A percentile compares a stretch with the other conserved stretches of the same genome.
Conservation (phyloP, 2,797 vertebrate species). For the Botia kubotai region DNA sequence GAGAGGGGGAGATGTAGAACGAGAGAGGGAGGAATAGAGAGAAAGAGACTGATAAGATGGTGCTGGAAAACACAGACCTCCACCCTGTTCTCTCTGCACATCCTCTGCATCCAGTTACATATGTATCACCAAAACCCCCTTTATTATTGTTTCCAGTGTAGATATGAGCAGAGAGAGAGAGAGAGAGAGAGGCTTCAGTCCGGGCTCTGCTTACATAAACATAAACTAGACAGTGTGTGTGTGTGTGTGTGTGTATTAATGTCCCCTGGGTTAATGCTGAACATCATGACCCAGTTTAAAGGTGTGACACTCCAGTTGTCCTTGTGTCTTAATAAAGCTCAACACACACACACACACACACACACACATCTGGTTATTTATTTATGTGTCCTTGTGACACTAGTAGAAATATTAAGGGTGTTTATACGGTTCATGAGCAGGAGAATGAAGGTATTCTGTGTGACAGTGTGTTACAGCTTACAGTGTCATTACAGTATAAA, state of each 20-base stretch:
- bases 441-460: constrained; percentile 13
- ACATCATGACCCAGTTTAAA: constrained; percentile 44
- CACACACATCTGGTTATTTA: neutral
- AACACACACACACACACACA: constrained; percentile 3
- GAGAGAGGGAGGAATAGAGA: constrained; percentile 1
- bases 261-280: constrained; percentile 37
- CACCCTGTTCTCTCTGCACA: constrained; percentile 9
- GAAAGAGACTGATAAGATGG: constrained; percentile 36
- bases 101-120: constrained; percentile 16
- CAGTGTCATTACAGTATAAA: constrained; percentile 29
- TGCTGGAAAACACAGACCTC: constrained; percentile 40
- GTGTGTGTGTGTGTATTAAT: constrained; percentile 3
- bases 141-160: constrained; percentile 50
- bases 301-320: constrained; percentile 36
- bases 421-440: constrained; percentile 12
- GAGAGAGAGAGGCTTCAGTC: constrained; percentile 4
- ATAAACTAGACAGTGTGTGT: neutral
- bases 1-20: constrained; percentile 29
- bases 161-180: constrained; percentile 17
- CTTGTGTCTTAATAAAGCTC: constrained; percentile 4
- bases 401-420: constrained; percentile 27
- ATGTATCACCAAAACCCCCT: constrained; percentile 8
- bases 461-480: neutral
- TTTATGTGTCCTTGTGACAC: neutral
- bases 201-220: neutral